These are phyloP conservation scores for Minunthozetes semirufus DNA, from an alignment of 2,888 invertebrate genomes.

Conservation along the genomic window DNA sequence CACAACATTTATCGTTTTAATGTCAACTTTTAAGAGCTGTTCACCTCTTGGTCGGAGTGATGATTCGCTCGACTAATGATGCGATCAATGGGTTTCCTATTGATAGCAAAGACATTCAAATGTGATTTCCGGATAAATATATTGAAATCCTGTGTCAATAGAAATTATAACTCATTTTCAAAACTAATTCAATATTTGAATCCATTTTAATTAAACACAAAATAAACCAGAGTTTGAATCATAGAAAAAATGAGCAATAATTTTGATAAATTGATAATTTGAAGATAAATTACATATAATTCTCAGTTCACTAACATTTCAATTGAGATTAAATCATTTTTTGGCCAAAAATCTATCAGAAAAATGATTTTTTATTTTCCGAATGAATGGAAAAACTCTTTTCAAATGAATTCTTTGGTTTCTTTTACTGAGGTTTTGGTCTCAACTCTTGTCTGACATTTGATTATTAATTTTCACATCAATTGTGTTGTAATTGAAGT, in stretches of 20 bases:
- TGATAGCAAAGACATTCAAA: slow-evolving; percentile 12
- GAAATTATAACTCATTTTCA: neutral
- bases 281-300: too few species aligned
- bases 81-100: slow-evolving; percentile 14
- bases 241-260: too few species aligned
- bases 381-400: too few species aligned
- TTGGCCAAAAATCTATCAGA: too few species aligned
- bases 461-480: neutral
- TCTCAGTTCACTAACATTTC: too few species aligned
- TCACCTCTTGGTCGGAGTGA: slow-evolving; percentile 22
- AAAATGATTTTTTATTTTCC: too few species aligned
- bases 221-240: too few species aligned
- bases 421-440: neutral
- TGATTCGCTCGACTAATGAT: slow-evolving; percentile 13
- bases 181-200: too few species aligned
- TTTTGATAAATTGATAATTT: too few species aligned
- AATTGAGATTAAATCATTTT: too few species aligned
- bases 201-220: too few species aligned
- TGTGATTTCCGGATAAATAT: slow-evolving; percentile 11
- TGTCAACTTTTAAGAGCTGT: slow-evolving; percentile 18
- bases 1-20: neutral
- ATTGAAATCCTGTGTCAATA: neutral
- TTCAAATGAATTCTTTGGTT: neutral
- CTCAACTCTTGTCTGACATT: neutral
- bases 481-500: neutral